Conservation (phyloP, 2,113 vertebrate genomes). For the Oceanodroma tethys region DNA sequence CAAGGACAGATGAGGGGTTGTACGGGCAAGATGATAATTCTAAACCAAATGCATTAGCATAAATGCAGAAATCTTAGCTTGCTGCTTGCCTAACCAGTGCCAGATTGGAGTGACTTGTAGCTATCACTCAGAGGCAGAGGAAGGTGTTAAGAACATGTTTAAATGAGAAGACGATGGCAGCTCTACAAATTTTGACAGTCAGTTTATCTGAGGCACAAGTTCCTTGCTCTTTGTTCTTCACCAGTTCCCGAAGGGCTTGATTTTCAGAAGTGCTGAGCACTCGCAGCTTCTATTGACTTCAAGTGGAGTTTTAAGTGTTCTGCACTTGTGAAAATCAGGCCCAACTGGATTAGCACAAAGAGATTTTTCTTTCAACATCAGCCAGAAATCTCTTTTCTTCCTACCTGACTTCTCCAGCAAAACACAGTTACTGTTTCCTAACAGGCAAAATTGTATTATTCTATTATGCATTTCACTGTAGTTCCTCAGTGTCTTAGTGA, state of each 20-base stretch:
- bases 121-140: constrained; percentile 63
- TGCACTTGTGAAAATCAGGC: constrained; percentile 56
- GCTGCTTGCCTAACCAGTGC: constrained; percentile 50
- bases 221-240: constrained; percentile 66
- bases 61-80: constrained; percentile 49
- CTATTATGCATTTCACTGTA: background rate
- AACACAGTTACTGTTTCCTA: constrained; percentile 6
- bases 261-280: constrained; percentile 59
- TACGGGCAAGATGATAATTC: background rate
- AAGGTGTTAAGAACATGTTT: constrained; percentile 66
- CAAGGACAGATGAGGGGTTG: background rate
- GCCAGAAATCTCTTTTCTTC: constrained; percentile 38
- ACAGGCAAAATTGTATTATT: background rate
- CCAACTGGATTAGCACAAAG: constrained; percentile 55
- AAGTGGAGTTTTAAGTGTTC: constrained; percentile 59
- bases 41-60: constrained; percentile 40
- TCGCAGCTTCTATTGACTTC: constrained; percentile 64
- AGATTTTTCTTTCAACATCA: constrained; percentile 43
- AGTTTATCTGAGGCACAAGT: constrained; percentile 56
- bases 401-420: constrained; percentile 34
- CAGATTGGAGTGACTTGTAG: constrained; percentile 63
- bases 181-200: constrained; percentile 64
- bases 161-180: constrained; percentile 61
- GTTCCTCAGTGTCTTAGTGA: background rate
- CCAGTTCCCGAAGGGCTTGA: constrained; percentile 29